Base-by-base conservation (phyloP, 2,797 vertebrate genomes). In the Acanthis flammea region DNA sequence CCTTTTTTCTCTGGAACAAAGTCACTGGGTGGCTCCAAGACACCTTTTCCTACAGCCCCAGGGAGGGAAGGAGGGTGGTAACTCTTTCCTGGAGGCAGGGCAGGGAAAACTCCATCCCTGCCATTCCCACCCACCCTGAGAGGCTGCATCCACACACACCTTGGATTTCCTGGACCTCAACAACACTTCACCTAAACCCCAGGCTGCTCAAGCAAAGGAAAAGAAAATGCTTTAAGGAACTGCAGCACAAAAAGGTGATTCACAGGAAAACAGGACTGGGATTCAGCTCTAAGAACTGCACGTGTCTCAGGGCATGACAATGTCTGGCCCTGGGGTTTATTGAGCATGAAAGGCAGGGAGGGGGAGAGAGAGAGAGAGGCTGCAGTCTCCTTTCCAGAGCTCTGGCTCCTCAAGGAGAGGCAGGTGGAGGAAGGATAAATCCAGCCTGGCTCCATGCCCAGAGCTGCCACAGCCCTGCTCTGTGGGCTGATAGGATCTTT, bases 351-450 rank as follows among this genome's bases (percentile, higher is more conserved):
- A 91, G 63, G 84, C 89, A 93, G 66, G 10, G 48, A 41, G 9
- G 13, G 35, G 15, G 53, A 12, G 37, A 39, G 37, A 23, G 14
- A 12, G 35, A 35, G 18, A 19, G 23, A 18, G 61, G 72, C 68
- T 83, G 55, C 71, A 70, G 57, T 62, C 55, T 89, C 86, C 86
- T 45, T 28, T 15, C 63, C 55, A 57, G 48, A 70, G 88, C 58
- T 37, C 81, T 3, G 42, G 51, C 79, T 90, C 58, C 83, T 81
- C 50, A 18, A 74, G 75, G 33, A 91, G 71, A 88, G 68, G 93
- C 57, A 94, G 79, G 83, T 71, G 66, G 24, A 50, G 45, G 37
- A 57, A 72, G 75, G 82, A 95, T 35, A 94, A 94, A 94, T 18
- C 57, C 84, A 74, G 9, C 1, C 65, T 80, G 72, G 92, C 57